phyloP scores from a whole-genome alignment of 1,140 invertebrate genomes.

The Anoplophora glabripennis region DNA sequence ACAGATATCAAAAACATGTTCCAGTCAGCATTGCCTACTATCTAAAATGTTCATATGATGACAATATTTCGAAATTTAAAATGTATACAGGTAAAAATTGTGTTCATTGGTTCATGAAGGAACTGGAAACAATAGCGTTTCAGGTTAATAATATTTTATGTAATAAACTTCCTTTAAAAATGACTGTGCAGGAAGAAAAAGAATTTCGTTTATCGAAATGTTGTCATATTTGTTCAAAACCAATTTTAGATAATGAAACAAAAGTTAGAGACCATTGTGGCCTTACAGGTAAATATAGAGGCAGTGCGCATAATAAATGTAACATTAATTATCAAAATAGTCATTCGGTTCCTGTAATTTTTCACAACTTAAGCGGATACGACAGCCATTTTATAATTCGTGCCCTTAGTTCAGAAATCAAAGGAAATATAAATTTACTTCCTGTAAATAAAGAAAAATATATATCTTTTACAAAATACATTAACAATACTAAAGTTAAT shows the following conservation, averaged over 20 bases:
- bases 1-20: slow-evolving; percentile 39
- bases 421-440: slow-evolving; percentile 16
- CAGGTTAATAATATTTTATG: slow-evolving; percentile 24
- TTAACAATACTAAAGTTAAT: no score
- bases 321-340: slow-evolving; percentile 42
- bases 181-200: neutral
- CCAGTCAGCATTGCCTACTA: slow-evolving; percentile 29
- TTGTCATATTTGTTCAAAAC: slow-evolving; percentile 39
- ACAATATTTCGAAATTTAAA: slow-evolving; percentile 37
- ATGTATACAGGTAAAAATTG: slow-evolving; percentile 25
- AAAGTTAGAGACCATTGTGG: slow-evolving; percentile 29
- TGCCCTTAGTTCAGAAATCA: slow-evolving; percentile 10
- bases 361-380: slow-evolving; percentile 24
- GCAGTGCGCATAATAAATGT: slow-evolving; percentile 39
- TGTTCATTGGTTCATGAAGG: slow-evolving; percentile 20
- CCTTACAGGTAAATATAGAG: slow-evolving; percentile 40
- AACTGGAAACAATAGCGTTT: slow-evolving; percentile 19
- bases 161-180: slow-evolving; percentile 23
- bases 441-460: slow-evolving; percentile 25
- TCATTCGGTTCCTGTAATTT: slow-evolving; percentile 25
- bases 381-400: slow-evolving; percentile 23
- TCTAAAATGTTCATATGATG: slow-evolving; percentile 15
- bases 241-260: slow-evolving; percentile 15
- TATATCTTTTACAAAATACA: slow-evolving; percentile 23
- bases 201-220: slow-evolving; percentile 3